A percentile compares a stretch with the other conserved stretches of the same genome.
phyloP scores from a whole-genome alignment of 2,797 vertebrate species.

The Numenius phaeopus region DNA sequence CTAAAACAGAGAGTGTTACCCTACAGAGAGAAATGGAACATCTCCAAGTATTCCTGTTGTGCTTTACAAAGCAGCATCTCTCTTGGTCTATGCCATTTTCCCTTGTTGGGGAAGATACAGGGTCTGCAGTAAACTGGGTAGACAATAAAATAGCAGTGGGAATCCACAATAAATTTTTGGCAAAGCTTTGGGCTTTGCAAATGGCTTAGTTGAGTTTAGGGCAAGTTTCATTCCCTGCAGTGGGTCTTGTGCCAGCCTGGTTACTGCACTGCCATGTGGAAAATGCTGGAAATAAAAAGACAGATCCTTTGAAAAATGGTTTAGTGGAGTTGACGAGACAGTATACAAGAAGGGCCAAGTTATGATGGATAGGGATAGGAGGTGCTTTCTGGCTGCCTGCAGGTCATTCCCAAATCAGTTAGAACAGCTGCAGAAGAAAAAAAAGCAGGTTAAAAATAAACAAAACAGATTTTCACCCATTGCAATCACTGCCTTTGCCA shows the following conservation, averaged over 20 bases:
- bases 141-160: not conserved
- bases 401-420: slow-evolving; percentile 37
- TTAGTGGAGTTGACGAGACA: slow-evolving; percentile 2
- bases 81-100: not conserved
- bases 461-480: slow-evolving; percentile 26
- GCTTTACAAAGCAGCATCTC: not conserved
- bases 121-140: not conserved
- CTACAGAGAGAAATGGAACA: not conserved
- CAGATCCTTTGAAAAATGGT: slow-evolving; percentile 37
- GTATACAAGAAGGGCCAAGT: slow-evolving; percentile 17
- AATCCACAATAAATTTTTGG: not conserved
- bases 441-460: slow-evolving; percentile 22
- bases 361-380: slow-evolving; percentile 14
- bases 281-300: slow-evolving; percentile 2
- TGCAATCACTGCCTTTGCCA: slow-evolving; percentile 14
- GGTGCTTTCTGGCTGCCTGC: not conserved
- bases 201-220: not conserved
- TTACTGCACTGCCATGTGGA: not conserved
- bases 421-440: slow-evolving; percentile 16
- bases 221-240: not conserved
- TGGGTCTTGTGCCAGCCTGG: not conserved
- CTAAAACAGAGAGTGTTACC: not conserved
- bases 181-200: slow-evolving; percentile 1
- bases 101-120: not conserved
- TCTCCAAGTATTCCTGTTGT: not conserved